phyloP scores from a whole-genome alignment of 2,888 invertebrate species.

The Coleophora flavipennella region DNA sequence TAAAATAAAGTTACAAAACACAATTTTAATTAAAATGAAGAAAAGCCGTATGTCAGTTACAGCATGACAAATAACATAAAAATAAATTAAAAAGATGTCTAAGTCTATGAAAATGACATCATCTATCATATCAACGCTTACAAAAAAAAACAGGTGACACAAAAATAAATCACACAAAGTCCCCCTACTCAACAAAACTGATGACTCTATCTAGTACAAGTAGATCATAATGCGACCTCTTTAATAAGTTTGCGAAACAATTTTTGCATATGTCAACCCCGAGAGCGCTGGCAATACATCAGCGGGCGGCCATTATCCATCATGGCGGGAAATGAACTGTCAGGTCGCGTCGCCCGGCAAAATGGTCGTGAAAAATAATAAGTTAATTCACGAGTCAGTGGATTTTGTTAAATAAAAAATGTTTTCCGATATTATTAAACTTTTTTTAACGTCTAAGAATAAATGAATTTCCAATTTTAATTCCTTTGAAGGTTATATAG shows the following conservation, averaged over 20 bases:
- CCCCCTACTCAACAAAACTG: conserved; percentile 21
- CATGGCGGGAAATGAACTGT: conserved; percentile 68
- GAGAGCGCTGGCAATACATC: conserved; percentile 53
- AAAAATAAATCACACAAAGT: conserved; percentile 18
- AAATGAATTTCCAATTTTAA: too few relatives aligned
- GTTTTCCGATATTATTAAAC: too few relatives aligned
- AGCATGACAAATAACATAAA: too few relatives aligned
- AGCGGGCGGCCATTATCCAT: conserved; percentile 53
- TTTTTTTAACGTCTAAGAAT: too few relatives aligned
- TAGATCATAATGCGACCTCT: conserved; percentile 43
- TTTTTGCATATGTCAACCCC: conserved; percentile 70
- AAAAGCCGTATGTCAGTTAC: too few relatives aligned
- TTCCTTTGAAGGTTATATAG: too few relatives aligned
- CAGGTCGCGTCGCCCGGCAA: conserved; percentile 39
- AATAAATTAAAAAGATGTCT: too few relatives aligned
- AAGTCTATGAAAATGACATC: conserved; percentile 9
- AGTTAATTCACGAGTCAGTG: conserved; percentile 1
- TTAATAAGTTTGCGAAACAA: conserved; percentile 64
- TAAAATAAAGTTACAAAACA: too few relatives aligned
- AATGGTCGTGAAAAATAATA: conserved; percentile 47
- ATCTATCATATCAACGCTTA: background rate
- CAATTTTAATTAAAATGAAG: too few relatives aligned
- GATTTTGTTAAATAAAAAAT: conserved; percentile 13
- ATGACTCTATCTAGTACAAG: conserved; percentile 46
- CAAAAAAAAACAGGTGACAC: conserved; percentile 13